These are phyloP conservation scores for Spisula subtruncata DNA, from an alignment of 2,888 invertebrate species.

Conservation along the genomic window DNA sequence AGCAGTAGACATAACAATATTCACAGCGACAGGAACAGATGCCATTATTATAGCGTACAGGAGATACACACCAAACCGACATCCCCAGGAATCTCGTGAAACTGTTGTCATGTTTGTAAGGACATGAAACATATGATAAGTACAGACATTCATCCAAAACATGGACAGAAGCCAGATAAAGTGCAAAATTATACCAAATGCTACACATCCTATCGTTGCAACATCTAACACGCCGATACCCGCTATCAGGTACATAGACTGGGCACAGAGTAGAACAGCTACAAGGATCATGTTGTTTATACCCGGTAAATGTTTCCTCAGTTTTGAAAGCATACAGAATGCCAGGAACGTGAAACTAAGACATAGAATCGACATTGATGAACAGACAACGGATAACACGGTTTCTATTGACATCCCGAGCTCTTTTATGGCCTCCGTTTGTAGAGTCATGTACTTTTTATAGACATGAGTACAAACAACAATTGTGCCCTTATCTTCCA, in stretches of 20 bases:
- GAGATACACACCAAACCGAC: slow-evolving; percentile 31
- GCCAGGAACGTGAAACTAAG: slow-evolving; percentile 50
- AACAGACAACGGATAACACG: slow-evolving; percentile 37
- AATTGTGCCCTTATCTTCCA: neutral
- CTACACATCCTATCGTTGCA: slow-evolving; percentile 30
- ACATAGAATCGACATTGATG: slow-evolving; percentile 46
- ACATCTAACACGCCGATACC: slow-evolving; percentile 6
- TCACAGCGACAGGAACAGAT: slow-evolving; percentile 30
- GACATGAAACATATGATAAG: slow-evolving; percentile 59
- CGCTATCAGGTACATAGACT: slow-evolving; percentile 45
- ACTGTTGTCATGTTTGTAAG: slow-evolving; percentile 40
- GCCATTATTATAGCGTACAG: slow-evolving; percentile 32
- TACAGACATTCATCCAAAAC: slow-evolving; percentile 58
- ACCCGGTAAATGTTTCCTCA: slow-evolving; percentile 58
- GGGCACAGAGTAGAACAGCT: slow-evolving; percentile 43
- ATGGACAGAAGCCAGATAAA: slow-evolving; percentile 57
- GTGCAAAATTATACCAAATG: slow-evolving; percentile 46
- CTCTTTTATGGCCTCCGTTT: neutral
- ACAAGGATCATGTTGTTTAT: slow-evolving; percentile 55
- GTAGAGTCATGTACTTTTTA: neutral
- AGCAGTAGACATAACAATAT: neutral
- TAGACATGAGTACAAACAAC: slow-evolving; percentile 4
- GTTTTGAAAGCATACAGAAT: slow-evolving; percentile 42
- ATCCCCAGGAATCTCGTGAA: neutral
- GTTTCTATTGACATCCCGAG: slow-evolving; percentile 1